phyloP scores from a whole-genome alignment of 1,140 invertebrate species.

The Tetragonula clypearis region DNA sequence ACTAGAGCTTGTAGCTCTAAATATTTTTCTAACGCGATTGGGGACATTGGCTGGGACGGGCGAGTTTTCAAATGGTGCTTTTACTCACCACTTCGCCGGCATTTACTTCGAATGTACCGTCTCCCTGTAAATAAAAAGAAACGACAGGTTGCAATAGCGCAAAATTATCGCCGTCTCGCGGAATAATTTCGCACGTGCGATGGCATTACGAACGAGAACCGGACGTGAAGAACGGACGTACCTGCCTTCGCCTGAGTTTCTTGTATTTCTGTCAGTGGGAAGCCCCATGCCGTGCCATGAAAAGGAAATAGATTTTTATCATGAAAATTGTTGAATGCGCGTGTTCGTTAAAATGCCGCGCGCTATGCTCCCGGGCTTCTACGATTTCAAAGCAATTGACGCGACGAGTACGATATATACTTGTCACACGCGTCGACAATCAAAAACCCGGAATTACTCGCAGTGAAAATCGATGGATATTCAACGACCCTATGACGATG shows the following conservation, averaged over 20 bases:
- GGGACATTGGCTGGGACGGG: not conserved
- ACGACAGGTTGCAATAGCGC: not conserved
- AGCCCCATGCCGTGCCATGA: slow-evolving; percentile 54
- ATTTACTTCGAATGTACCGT: slow-evolving; percentile 88
- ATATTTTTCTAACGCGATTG: too few relatives aligned
- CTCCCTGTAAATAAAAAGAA: slow-evolving; percentile 85
- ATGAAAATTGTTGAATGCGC: slow-evolving; percentile 31
- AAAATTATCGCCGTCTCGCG: not conserved
- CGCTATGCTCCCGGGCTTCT: not conserved
- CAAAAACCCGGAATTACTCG: slow-evolving; percentile 14
- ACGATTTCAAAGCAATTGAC: slow-evolving; percentile 7
- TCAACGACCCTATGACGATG: slow-evolving; percentile 3
- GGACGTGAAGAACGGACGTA: slow-evolving; percentile 79
- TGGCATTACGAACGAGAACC: not conserved
- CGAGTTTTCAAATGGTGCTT: not conserved
- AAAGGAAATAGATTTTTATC: slow-evolving; percentile 65
- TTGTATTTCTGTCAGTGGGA: slow-evolving; percentile 89
- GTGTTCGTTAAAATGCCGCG: not conserved
- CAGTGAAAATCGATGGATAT: slow-evolving; percentile 24
- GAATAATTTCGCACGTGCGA: not conserved
- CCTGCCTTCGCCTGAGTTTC: slow-evolving; percentile 94
- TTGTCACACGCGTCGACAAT: slow-evolving; percentile 14
- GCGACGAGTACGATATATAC: not conserved
- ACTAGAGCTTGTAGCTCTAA: too few relatives aligned
- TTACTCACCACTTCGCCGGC: slow-evolving; percentile 87